Evolutionary conservation across 2,797 vertebrate species (phyloP).

Genomic region (Periparus ater): DNA sequence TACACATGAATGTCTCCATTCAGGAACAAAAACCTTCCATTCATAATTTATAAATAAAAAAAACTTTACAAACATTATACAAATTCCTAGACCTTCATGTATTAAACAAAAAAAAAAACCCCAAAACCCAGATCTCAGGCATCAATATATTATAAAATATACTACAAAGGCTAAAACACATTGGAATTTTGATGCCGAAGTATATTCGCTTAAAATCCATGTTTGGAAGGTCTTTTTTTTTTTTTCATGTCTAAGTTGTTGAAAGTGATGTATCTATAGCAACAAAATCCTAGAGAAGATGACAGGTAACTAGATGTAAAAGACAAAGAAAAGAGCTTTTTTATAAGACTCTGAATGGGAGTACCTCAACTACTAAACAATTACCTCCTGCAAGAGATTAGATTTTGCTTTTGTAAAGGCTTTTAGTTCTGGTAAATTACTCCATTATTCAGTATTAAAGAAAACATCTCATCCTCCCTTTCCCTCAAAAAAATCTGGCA

Average conservation of each 20-base stretch:
- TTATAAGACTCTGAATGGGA: not conserved
- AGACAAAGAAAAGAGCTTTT: not conserved
- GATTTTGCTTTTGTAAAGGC: not conserved
- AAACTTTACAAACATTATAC: not conserved
- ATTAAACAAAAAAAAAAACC: not conserved
- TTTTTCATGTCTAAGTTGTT: not conserved
- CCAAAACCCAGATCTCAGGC: not conserved
- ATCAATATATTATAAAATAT: not conserved
- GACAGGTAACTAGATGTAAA: not conserved
- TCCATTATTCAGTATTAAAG: not conserved
- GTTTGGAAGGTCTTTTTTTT: not conserved
- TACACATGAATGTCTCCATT: slow-evolving; percentile 70
- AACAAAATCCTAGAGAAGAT: not conserved
- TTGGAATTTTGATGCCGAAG: not conserved
- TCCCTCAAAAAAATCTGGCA: not conserved
- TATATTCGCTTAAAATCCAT: not conserved
- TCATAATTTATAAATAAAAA: slow-evolving; percentile 56
- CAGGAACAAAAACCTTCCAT: slow-evolving; percentile 48
- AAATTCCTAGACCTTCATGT: not conserved
- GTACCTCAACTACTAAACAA: not conserved
- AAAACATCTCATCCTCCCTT: not conserved
- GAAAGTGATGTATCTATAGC: not conserved
- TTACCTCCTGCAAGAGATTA: not conserved
- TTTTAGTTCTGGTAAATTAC: not conserved
- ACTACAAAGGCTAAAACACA: not conserved